Evolutionary conservation across 2,888 invertebrate genomes (phyloP).

Genomic region (Pyrrhosoma nymphula): DNA sequence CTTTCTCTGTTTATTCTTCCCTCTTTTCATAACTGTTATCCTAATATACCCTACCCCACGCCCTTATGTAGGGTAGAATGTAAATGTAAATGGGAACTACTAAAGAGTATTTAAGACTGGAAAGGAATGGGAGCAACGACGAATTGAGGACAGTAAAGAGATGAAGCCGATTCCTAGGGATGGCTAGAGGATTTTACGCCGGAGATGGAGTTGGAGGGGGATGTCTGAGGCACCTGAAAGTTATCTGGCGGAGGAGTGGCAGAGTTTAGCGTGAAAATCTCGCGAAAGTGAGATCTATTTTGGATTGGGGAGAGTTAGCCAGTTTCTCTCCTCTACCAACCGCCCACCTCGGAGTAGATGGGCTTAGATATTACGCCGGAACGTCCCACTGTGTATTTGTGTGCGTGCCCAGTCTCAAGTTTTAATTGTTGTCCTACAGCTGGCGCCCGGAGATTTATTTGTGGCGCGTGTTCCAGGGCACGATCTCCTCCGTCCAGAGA

Average conservation of each 20-base stretch:
- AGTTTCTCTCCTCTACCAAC: not conserved
- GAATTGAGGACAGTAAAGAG: no score
- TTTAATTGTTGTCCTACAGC: conserved; percentile 17
- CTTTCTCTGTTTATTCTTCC: no score
- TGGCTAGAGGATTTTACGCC: no score
- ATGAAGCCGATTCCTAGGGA: no score
- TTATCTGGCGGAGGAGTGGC: not conserved
- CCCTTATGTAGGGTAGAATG: no score
- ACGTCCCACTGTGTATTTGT: no score
- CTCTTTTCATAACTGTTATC: no score
- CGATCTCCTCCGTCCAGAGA: not conserved
- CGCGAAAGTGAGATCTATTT: conserved; percentile 30
- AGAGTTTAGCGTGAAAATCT: not conserved
- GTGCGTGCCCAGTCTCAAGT: not conserved
- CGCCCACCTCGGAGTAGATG: not conserved
- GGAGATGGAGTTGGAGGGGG: no score
- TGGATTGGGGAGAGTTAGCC: conserved; percentile 28
- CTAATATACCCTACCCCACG: no score
- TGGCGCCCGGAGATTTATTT: not conserved
- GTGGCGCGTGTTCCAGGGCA: not conserved
- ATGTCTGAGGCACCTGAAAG: not conserved
- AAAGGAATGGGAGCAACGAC: no score
- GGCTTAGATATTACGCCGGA: not conserved
- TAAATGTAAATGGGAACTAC: no score
- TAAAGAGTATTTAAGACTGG: no score